Base-by-base conservation (phyloP, 2,888 invertebrate species). In the Perizoma flavofasciatum region DNA sequence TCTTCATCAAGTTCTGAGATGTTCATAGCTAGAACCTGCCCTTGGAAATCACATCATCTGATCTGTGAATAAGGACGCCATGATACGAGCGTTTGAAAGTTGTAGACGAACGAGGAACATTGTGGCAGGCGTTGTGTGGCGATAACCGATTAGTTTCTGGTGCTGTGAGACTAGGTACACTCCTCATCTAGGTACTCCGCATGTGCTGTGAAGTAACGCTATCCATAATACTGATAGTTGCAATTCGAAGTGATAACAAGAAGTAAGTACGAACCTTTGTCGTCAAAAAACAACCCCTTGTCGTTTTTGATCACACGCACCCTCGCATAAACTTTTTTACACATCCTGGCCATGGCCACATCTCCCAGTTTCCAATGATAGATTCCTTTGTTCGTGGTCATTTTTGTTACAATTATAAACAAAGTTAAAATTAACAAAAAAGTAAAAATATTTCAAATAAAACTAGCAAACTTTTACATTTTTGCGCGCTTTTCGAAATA, bases 361-460 rank as follows among this genome's bases (percentile, higher is more conserved):
- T 92, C 91, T 7, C 90, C 91, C 8, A 91, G 71, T 67, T 85
- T 89, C 90, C 90, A 92, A 59, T 86, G 81, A 60, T 87, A 88
- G 65, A 89, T 88, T 40, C 83, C 77, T 41, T 62, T 80, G 70
- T 76, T 64, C 2, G 74, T 63, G n/a, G 65, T 64, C 77, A 69
- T 70, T 57, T 78, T 68, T 10, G 41, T 10, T 10, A 41, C 41
- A 9, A 7, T 9, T n/a, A 41, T 41, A 5, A 5, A 37, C n/a
- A n/a, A n/a, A n/a, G n/a, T n/a, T n/a, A 37, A 37, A 37, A 8
- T 6, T 49, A 50, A 45, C 46, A 43, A 33, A 49, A 35, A 6
- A 55, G n/a, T n/a, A n/a, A n/a, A n/a, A n/a, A n/a, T n/a, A n/a
- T n/a, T n/a, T n/a, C 22, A 5, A 39, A 35, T 37, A 39, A 43